Conservation (phyloP, 2,888 invertebrate genomes). For the Idaea dimidiata region DNA sequence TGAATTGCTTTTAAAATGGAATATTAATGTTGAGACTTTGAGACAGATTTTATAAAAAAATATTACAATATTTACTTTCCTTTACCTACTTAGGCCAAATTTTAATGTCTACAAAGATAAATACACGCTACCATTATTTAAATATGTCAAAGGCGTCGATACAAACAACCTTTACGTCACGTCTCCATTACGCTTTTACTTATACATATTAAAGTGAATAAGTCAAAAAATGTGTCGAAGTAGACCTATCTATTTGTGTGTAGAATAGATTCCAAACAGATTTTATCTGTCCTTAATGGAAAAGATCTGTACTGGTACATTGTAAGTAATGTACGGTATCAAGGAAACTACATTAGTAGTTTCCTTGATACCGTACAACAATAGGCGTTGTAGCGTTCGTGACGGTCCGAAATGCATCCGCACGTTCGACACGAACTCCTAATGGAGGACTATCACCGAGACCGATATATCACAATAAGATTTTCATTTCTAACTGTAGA, state of each 20-base stretch:
- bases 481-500: too few species aligned
- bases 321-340: neutral
- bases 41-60: neutral
- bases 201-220: too few species aligned
- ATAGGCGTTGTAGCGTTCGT: neutral
- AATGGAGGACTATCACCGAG: neutral
- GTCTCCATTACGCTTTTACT: too few species aligned
- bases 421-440: neutral
- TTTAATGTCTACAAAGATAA: too few species aligned
- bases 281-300: neutral
- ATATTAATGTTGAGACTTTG: neutral
- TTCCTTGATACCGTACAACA: neutral
- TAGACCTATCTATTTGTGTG: too few species aligned
- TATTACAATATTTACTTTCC: neutral
- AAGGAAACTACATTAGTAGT: neutral
- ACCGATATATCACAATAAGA: neutral
- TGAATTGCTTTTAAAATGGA: neutral
- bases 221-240: too few species aligned
- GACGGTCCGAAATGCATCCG: neutral
- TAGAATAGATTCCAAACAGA: too few species aligned
- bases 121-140: too few species aligned
- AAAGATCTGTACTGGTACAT: neutral
- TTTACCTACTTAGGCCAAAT: too few species aligned
- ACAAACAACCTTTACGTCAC: too few species aligned
- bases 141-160: too few species aligned